A percentile compares a stretch with the other conserved stretches of the same genome.
Evolutionary conservation across 1,140 invertebrate species (phyloP).

Genomic region (Diuraphis noxia): DNA sequence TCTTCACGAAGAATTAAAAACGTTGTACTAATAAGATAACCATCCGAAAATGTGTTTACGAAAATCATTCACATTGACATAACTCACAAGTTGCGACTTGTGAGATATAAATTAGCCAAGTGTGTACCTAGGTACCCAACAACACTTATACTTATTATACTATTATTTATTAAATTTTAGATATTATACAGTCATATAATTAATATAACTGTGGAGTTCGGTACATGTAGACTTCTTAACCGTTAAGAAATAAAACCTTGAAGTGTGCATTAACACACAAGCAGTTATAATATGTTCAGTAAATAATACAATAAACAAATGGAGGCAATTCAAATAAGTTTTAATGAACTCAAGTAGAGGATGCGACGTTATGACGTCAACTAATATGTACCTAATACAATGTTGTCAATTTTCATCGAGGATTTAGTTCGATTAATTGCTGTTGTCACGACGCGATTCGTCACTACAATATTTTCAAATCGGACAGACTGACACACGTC

Average conservation of each 20-base stretch:
- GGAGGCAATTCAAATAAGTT: not conserved
- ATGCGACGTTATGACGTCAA: not conserved
- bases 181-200: not conserved
- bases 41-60: not conserved
- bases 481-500: not conserved
- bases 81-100: not conserved
- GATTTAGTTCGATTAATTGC: not conserved
- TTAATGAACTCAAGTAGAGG: not conserved
- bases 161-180: not conserved
- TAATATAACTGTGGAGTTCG: not conserved
- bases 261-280: not conserved
- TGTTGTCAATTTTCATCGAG: not conserved
- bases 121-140: not conserved
- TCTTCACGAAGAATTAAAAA: not conserved
- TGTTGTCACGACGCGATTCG: not conserved
- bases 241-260: conserved; percentile 16
- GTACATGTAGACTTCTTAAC: not conserved
- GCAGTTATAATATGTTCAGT: not conserved
- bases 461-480: not conserved
- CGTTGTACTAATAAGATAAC: not conserved
- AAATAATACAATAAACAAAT: conserved; percentile 14
- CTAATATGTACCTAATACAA: not conserved
- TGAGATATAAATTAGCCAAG: not conserved
- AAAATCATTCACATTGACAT: not conserved
- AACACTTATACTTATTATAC: not conserved